Evolutionary conservation across 2,113 vertebrate species (phyloP), one percentile per base, ranked within the genome.

Genomic region (pig (Sus scrofa)): DNA sequence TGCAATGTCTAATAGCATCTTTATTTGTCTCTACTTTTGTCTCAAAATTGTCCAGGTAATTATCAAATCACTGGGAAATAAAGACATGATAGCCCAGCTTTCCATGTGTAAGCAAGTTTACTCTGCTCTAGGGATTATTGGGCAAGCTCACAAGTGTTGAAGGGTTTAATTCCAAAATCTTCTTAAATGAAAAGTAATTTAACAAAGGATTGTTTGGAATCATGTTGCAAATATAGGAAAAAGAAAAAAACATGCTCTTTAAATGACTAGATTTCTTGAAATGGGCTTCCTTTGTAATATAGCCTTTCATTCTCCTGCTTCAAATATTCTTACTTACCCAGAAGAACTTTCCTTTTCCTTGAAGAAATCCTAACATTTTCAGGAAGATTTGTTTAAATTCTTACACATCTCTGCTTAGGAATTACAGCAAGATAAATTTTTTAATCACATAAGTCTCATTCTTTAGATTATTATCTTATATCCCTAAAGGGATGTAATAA

Each of bases 111-210:
- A 90, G 20, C 20, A 77, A 81, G n/a, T 89, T 94, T 73, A 90
- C 60, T 81, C 34, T 37, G 10, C 26, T 84, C 11, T n/a, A 71
- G 10, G 22, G 50, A 89, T 86, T 89, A 74, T 34, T 86, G 70
- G 30, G 58, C n/a, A 83, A 86, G 26, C 11, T 60, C 56, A 82
- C 65, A 89, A 50, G 20, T 54, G 26, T 63, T 88, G 20, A 13
- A 91, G 30, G 2, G 34, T 96, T 81, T 65, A 95, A 19, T 89
- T 81, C 6, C 39, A 96, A 95, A 91, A 34, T 9, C 34, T 22
- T 96, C 39, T 70, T 92, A 95, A 89, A 62, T 81, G 37, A 86
- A 96, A 93, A 39, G 4, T 52, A 89, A 12, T 86, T 93, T 85
- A 93, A 65, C 39, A 88, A 77, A 83, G 3, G 0, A 39, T 78